phyloP scores from a whole-genome alignment of 2,888 invertebrate species.

The Itoplectis maculator region DNA sequence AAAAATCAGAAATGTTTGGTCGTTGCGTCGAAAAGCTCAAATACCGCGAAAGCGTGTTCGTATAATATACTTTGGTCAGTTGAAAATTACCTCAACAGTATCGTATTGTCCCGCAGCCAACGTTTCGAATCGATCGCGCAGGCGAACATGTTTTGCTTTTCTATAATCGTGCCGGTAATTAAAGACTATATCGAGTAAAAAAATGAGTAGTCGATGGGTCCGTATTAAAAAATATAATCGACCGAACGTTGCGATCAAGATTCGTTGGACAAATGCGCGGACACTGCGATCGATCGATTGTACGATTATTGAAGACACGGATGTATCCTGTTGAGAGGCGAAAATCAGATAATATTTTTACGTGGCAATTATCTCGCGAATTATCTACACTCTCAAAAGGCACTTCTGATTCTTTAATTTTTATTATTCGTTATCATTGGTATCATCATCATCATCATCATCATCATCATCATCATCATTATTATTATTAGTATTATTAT shows the following conservation, averaged over 20 bases:
- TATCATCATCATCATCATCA: background rate
- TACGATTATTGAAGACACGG: conserved; percentile 1
- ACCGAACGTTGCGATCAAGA: background rate
- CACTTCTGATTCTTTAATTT: conserved; percentile 26
- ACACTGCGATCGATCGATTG: background rate
- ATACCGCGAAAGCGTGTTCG: too few relatives aligned
- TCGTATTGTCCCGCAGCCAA: conserved; percentile 85
- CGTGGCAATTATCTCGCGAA: background rate
- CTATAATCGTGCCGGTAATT: background rate
- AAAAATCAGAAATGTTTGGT: too few relatives aligned
- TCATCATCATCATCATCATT: too few relatives aligned
- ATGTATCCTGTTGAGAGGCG: background rate
- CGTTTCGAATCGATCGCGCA: conserved; percentile 87
- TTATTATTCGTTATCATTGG: background rate
- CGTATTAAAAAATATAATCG: conserved; percentile 9
- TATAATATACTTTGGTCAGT: too few relatives aligned
- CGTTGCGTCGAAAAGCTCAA: too few relatives aligned
- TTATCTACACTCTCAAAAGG: conserved; percentile 16
- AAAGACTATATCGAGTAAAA: background rate
- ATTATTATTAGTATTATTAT: too few relatives aligned
- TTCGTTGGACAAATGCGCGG: background rate
- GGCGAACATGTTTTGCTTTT: conserved; percentile 86
- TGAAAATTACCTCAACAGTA: conserved; percentile 81
- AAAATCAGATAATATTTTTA: background rate
- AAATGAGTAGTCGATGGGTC: background rate